A percentile compares a stretch with the other conserved stretches of the same genome.
These are phyloP conservation scores for Drosophila longiperda DNA, from an alignment of 2,888 invertebrate species.

Conservation along the genomic window DNA sequence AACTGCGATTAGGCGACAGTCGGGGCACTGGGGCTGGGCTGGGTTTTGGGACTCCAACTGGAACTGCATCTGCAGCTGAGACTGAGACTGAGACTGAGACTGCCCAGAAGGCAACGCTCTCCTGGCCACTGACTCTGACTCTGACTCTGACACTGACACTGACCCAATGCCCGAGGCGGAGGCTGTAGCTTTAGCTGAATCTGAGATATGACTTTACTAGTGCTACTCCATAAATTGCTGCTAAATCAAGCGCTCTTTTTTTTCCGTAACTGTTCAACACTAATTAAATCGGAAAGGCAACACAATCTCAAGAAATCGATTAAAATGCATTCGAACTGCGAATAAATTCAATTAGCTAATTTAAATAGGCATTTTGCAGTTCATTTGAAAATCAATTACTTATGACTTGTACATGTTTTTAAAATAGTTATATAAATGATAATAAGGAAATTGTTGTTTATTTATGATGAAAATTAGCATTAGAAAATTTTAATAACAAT, in stretches of 20 bases:
- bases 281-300: constrained; percentile 19
- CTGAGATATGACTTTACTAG: background rate
- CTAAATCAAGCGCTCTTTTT: background rate
- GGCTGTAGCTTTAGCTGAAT: constrained; percentile 1
- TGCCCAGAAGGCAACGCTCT: constrained; percentile 19
- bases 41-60: background rate
- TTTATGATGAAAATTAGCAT: background rate
- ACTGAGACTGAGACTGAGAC: background rate
- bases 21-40: constrained; percentile 56
- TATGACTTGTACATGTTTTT: background rate
- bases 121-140: constrained; percentile 25
- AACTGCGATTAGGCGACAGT: constrained; percentile 83
- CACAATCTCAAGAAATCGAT: constrained; percentile 2
- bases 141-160: constrained; percentile 47
- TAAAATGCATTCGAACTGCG: background rate
- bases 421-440: background rate
- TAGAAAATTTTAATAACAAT: background rate
- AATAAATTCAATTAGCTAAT: background rate
- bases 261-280: background rate
- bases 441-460: background rate
- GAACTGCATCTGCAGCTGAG: background rate
- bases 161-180: constrained; percentile 68
- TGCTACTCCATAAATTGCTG: background rate
- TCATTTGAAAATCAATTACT: background rate
- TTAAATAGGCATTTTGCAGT: background rate